Evolutionary conservation across 2,797 vertebrate genomes (phyloP).

Genomic region (Rallus crepitans): DNA sequence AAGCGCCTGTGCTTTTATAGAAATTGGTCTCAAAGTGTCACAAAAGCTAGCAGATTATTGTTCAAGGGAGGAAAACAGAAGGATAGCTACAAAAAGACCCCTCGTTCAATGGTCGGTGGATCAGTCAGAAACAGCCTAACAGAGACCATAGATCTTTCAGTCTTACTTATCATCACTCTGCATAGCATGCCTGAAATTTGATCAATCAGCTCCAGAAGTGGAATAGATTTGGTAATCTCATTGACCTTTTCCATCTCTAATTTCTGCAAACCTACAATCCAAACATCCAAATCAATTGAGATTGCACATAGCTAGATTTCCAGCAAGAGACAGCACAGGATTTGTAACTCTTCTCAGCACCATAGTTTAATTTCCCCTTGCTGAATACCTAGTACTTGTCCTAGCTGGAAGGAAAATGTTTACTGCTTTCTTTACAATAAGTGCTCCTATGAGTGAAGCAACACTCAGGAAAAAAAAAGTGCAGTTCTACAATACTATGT

Average conservation of each 20-base stretch:
- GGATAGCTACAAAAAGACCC: not conserved
- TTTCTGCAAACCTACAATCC: not conserved
- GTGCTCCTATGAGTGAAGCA: not conserved
- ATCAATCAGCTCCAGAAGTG: not conserved
- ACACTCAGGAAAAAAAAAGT: not conserved
- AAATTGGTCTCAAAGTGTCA: constrained; percentile 36
- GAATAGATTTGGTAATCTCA: not conserved
- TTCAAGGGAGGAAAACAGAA: constrained; percentile 34
- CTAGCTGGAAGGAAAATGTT: rapidly evolving
- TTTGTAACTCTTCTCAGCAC: not conserved
- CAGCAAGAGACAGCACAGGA: not conserved
- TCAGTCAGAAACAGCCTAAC: not conserved
- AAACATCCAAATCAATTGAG: not conserved
- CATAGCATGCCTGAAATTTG: not conserved
- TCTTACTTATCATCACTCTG: not conserved
- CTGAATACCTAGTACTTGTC: not conserved
- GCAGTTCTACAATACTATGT: not conserved
- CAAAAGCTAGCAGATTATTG: constrained; percentile 12
- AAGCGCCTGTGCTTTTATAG: constrained; percentile 1
- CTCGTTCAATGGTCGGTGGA: not conserved
- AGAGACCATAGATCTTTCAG: not conserved
- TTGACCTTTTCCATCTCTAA: not conserved
- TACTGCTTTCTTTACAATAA: not conserved
- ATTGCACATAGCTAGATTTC: not conserved
- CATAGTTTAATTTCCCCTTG: not conserved